Percentiles rank a stretch among this genome's conserved stretches.
These are phyloP conservation scores for Drosophila anceps DNA, from an alignment of 2,888 invertebrate genomes.

Conservation along the genomic window DNA sequence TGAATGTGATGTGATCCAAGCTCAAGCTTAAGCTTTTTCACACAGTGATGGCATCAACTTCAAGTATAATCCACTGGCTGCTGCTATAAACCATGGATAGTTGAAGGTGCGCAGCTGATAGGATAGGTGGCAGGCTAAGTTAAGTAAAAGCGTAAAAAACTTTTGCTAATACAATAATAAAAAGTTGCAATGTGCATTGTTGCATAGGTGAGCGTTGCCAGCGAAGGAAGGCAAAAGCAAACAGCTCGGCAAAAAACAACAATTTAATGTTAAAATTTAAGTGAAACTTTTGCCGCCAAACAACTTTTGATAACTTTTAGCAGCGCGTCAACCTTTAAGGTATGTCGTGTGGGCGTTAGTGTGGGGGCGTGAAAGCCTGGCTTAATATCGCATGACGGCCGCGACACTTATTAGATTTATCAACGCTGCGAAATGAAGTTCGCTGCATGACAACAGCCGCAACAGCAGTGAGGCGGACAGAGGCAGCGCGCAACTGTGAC, in stretches of 20 bases:
- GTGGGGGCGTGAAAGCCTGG: constrained; percentile 34
- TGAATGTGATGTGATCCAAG: background rate
- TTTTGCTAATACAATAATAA: constrained; percentile 78
- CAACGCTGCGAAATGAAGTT: constrained; percentile 63
- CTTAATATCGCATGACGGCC: constrained; percentile 65
- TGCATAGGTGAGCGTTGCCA: constrained; percentile 29
- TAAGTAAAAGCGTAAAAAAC: constrained; percentile 63
- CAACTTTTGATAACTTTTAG: constrained; percentile 63
- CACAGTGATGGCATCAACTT: no score
- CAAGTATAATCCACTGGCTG: background rate
- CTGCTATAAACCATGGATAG: background rate
- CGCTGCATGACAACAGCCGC: constrained; percentile 51
- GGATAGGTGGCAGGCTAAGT: constrained; percentile 21
- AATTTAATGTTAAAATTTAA: constrained; percentile 63
- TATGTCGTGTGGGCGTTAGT: constrained; percentile 21
- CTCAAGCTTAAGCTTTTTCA: background rate
- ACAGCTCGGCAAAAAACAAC: background rate
- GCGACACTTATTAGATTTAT: constrained; percentile 79
- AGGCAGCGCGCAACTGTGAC: constrained; percentile 5
- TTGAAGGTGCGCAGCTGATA: constrained; percentile 24
- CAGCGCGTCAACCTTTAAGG: constrained; percentile 67
- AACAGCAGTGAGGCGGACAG: background rate
- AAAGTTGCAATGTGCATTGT: constrained; percentile 74
- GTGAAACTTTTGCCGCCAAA: constrained; percentile 63
- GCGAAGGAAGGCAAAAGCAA: background rate